These are phyloP conservation scores for Perithous albicinctus DNA, from an alignment of 2,888 invertebrate species.

Conservation along the genomic window DNA sequence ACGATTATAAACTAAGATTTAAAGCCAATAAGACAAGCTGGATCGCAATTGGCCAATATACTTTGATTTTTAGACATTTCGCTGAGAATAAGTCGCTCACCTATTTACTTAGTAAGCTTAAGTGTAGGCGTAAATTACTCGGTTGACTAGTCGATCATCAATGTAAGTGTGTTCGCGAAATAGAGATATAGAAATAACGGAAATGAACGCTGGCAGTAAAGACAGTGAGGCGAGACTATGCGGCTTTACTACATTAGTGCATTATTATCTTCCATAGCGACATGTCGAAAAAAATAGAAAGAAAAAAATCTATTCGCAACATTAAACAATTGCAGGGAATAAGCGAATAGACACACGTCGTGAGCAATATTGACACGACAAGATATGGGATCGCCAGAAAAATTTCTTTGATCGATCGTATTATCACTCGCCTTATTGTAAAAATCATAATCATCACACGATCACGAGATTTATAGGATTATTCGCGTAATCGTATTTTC, in stretches of 20 bases:
- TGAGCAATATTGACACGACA: background rate
- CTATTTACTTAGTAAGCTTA: conserved; percentile 34
- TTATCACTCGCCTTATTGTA: conserved; percentile 2
- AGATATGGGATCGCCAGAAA: background rate
- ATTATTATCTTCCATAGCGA: conserved; percentile 3
- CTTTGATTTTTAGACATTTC: background rate
- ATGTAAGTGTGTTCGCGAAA: conserved; percentile 42
- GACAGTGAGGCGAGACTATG: conserved; percentile 29
- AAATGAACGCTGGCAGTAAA: conserved; percentile 24
- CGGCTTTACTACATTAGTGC: background rate
- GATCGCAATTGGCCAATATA: background rate
- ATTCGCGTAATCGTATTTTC: conserved; percentile 16
- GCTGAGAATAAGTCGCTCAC: background rate
- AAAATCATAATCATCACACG: conserved; percentile 12
- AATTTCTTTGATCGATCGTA: conserved; percentile 2
- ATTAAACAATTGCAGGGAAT: conserved; percentile 23
- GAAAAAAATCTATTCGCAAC: background rate
- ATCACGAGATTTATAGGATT: conserved; percentile 18
- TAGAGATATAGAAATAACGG: conserved; percentile 13
- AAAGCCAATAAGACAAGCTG: background rate
- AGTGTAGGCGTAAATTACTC: conserved; percentile 53
- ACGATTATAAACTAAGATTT: background rate
- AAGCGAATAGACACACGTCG: background rate
- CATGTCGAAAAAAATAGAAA: conserved; percentile 20
- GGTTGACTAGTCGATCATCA: conserved; percentile 64